Conservation (phyloP, 23 tunicate genomes). For the Trididemnum nubilum region DNA sequence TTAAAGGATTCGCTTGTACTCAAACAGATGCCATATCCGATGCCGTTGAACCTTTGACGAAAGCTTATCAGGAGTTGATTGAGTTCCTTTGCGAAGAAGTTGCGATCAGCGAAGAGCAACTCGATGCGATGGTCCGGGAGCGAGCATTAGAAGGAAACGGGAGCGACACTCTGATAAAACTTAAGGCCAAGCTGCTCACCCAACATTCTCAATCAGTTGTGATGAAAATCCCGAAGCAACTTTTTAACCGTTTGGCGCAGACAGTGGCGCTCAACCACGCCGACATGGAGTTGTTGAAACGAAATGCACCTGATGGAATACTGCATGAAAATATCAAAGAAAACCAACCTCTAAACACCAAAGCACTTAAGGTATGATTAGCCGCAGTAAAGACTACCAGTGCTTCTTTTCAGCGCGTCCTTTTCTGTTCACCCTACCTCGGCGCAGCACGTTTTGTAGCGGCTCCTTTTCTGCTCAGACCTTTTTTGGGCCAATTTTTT, state of each 20-base stretch:
- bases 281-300: constrained; percentile 15
- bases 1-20: constrained; percentile 42
- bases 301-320: not conserved
- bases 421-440: no score
- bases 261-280: constrained; percentile 24
- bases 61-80: constrained; percentile 19
- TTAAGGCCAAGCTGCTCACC: constrained; percentile 11
- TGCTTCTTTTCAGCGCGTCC: no score
- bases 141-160: constrained; percentile 30
- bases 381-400: no score
- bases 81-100: constrained; percentile 10
- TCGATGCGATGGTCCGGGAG: constrained; percentile 17
- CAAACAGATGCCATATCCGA: constrained; percentile 29
- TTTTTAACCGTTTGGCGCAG: constrained; percentile 10
- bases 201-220: constrained; percentile 19
- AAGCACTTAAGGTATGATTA: constrained; percentile 6
- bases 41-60: constrained; percentile 23
- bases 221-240: not conserved
- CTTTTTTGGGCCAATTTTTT: no score
- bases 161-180: not conserved
- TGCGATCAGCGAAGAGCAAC: not conserved
- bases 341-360: not conserved
- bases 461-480: no score
- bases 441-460: no score
- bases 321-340: not conserved